Evolutionary conservation across 2,113 vertebrate genomes (phyloP).

Genomic region (Tricholaema leucomelas): DNA sequence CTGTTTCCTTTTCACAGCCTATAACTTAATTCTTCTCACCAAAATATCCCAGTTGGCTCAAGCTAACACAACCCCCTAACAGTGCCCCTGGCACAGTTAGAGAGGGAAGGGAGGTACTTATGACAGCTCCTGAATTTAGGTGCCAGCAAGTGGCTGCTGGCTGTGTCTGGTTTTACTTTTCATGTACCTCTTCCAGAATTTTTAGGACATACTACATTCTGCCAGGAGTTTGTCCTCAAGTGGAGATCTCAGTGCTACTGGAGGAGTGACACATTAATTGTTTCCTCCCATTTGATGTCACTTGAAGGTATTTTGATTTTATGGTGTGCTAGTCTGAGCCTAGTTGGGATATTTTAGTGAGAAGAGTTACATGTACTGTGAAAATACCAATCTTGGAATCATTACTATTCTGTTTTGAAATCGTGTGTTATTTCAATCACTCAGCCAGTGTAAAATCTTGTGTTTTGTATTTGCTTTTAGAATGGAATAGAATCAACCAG

Average conservation of each 20-base stretch:
- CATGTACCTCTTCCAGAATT: accelerated
- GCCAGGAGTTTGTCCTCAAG: background rate
- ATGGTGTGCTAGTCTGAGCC: too few relatives aligned
- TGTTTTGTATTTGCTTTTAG: constrained; percentile 6
- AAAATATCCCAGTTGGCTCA: too few relatives aligned
- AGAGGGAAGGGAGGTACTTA: background rate
- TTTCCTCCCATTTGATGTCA: background rate
- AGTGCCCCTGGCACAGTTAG: accelerated
- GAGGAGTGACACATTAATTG: background rate
- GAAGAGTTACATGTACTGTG: background rate
- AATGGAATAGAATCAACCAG: too few relatives aligned
- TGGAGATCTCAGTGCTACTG: background rate
- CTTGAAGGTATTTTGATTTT: background rate
- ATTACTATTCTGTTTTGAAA: background rate
- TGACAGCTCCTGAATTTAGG: background rate
- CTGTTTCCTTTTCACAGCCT: too few relatives aligned
- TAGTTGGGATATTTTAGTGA: too few relatives aligned
- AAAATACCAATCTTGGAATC: background rate
- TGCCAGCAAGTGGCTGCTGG: accelerated
- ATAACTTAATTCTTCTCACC: too few relatives aligned
- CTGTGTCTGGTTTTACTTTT: accelerated
- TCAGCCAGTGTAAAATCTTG: background rate
- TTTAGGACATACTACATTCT: background rate
- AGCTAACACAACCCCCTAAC: too few relatives aligned
- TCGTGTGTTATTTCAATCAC: background rate